These are phyloP conservation scores for Marasmarcha lunaedactyla DNA, from an alignment of 2,888 invertebrate species.

Conservation along the genomic window DNA sequence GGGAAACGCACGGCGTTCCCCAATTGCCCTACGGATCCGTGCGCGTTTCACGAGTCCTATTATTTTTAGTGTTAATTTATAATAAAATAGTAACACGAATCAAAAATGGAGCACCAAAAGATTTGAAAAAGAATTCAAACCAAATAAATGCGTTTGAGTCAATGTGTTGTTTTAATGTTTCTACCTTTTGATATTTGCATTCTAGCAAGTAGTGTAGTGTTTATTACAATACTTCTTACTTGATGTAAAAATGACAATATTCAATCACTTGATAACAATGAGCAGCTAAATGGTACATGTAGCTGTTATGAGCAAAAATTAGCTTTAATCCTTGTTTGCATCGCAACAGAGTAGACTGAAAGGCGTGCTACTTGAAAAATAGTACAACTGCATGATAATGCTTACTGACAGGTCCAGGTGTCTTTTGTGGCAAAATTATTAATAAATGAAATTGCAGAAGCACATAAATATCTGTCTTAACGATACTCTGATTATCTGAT, in stretches of 20 bases:
- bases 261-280: slow-evolving; percentile 4
- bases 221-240: slow-evolving; percentile 1
- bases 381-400: too few relatives aligned
- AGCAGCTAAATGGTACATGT: too few relatives aligned
- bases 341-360: too few relatives aligned
- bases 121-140: slow-evolving; percentile 31
- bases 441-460: too few relatives aligned
- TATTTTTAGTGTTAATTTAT: slow-evolving; percentile 65
- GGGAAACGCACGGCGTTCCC: slow-evolving; percentile 35
- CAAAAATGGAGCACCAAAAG: slow-evolving; percentile 68
- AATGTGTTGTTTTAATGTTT: slow-evolving; percentile 39
- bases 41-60: slow-evolving; percentile 43
- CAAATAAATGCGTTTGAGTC: slow-evolving; percentile 64
- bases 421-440: too few relatives aligned
- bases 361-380: too few relatives aligned
- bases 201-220: not conserved
- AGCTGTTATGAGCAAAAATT: too few relatives aligned
- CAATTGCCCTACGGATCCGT: slow-evolving; percentile 63
- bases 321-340: too few relatives aligned
- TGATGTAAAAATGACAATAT: too few relatives aligned
- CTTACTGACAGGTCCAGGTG: too few relatives aligned
- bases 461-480: too few relatives aligned
- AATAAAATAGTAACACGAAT: slow-evolving; percentile 57
- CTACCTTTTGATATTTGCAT: not conserved
- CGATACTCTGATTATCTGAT: too few relatives aligned